Base-by-base conservation (phyloP, 1,140 invertebrate species). In the Doryteuthis pealeii region DNA sequence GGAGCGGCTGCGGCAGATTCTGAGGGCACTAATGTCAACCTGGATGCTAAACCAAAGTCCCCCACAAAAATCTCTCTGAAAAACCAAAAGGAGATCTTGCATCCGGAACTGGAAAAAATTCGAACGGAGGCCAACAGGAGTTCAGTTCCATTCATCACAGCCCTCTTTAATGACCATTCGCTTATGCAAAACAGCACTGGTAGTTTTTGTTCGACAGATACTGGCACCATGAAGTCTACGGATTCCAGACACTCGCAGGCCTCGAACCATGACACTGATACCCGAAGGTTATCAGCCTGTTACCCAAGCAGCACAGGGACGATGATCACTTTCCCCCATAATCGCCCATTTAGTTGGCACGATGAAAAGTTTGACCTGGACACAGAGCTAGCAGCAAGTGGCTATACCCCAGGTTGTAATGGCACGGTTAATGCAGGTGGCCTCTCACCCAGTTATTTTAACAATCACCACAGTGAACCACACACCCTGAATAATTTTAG, bases 321-420 rank as follows among this genome's bases (percentile, higher is more conserved):
- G 0, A 79, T 82, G 78, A 43, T 80, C 67, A 77, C 81, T 6
- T 75, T 80, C 14, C 78, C 76, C 31, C 76, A 79, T 10, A 79
- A 77, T 45, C 75, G 85, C n/a, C 85, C 85, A 0, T 84, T 83
- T 70, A 84, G 83, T 70, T 86, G 85, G 85, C 84, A 86, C 67
- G 83, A 83, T 77, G 85, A 86, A 73, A 81, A 77, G 67, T 86
- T 86, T 78, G 83, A 86, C 54, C 72, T 86, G n/a, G 84, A 86
- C 74, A 66, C 78, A 33, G 77, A 80, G 22, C 62, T 83, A 69
- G 72, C 22, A 31, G 76, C 79, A 15, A 75, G 69, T 43, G 40
- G 71, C 33, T 70, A 66, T 32, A 33, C 33, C 3, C 66, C 40
- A n/a, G 74, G 65, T 67, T 70, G 33, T 68, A 65, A 66, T 71